Percentiles rank a stretch among this genome's conserved stretches.
These are phyloP conservation scores for Drosophila atripex DNA, from an alignment of 2,888 invertebrate species.

Conservation along the genomic window DNA sequence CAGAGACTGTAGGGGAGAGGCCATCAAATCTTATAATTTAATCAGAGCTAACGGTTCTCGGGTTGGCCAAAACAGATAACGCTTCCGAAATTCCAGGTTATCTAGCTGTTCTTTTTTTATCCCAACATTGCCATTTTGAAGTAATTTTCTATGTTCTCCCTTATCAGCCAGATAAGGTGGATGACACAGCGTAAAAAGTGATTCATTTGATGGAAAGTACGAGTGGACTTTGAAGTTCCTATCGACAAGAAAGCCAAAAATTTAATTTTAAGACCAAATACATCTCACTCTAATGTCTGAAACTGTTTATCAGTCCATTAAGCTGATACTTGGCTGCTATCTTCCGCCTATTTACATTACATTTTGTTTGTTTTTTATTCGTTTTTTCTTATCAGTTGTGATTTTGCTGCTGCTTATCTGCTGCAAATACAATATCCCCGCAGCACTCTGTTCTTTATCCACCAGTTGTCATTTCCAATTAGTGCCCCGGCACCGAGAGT, in stretches of 20 bases:
- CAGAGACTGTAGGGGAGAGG: no score
- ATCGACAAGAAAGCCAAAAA: background rate
- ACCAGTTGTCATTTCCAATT: constrained; percentile 68
- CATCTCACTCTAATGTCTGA: constrained; percentile 10
- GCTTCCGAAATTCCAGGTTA: constrained; percentile 6
- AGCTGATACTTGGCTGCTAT: constrained; percentile 1
- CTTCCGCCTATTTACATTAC: constrained; percentile 36
- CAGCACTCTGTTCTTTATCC: no score
- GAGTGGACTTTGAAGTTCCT: background rate
- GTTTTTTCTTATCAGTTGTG: constrained; percentile 64
- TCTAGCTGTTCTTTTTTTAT: constrained; percentile 14
- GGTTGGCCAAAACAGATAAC: constrained; percentile 11
- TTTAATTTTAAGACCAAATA: background rate
- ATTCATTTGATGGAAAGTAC: constrained; percentile 22
- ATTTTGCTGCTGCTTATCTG: constrained; percentile 67
- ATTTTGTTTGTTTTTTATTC: constrained; percentile 44
- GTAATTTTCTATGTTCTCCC: constrained; percentile 33
- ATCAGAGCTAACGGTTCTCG: constrained; percentile 39
- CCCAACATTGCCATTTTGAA: constrained; percentile 20
- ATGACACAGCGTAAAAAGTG: constrained; percentile 22
- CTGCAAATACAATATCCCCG: constrained; percentile 53
- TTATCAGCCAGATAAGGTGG: constrained; percentile 33
- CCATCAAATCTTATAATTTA: constrained; percentile 53
- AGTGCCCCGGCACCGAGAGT: constrained; percentile 56
- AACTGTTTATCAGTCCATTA: constrained; percentile 9